Evolutionary conservation across 1,140 invertebrate species (phyloP).

Genomic region (Bombus pyrosoma): DNA sequence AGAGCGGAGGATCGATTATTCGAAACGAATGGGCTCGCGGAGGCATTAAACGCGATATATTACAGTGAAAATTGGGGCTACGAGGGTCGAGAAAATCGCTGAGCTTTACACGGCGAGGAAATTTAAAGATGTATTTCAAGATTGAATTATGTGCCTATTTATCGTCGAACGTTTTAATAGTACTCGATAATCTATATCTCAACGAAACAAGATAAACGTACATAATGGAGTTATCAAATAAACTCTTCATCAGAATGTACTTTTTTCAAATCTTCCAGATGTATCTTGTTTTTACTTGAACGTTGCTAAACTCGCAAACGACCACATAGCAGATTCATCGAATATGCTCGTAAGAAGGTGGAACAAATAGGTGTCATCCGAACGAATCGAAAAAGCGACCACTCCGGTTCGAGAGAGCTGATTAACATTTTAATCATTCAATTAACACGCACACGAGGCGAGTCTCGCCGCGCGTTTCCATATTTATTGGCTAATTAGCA

Average conservation of each 20-base stretch:
- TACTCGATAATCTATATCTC: too few relatives aligned
- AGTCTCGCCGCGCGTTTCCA: background rate
- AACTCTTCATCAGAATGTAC: background rate
- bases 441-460: background rate
- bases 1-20: background rate
- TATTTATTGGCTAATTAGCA: conserved; percentile 25
- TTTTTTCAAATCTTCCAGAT: background rate
- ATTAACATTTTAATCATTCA: conserved; percentile 26
- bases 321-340: background rate
- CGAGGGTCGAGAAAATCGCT: background rate
- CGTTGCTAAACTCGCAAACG: background rate
- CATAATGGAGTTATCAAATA: too few relatives aligned
- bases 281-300: background rate
- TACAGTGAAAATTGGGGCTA: background rate
- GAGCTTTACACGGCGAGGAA: background rate
- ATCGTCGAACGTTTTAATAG: background rate
- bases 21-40: background rate
- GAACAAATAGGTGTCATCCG: background rate
- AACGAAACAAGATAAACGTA: too few relatives aligned
- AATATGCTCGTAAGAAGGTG: background rate
- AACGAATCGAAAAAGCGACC: background rate
- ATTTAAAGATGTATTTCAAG: background rate
- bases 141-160: background rate
- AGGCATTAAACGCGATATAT: conserved; percentile 17
- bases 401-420: too few relatives aligned